A percentile compares a stretch with the other conserved stretches of the same genome.
phyloP scores from a whole-genome alignment of 2,113 vertebrate species.

The Chaenocephalus aceratus region DNA sequence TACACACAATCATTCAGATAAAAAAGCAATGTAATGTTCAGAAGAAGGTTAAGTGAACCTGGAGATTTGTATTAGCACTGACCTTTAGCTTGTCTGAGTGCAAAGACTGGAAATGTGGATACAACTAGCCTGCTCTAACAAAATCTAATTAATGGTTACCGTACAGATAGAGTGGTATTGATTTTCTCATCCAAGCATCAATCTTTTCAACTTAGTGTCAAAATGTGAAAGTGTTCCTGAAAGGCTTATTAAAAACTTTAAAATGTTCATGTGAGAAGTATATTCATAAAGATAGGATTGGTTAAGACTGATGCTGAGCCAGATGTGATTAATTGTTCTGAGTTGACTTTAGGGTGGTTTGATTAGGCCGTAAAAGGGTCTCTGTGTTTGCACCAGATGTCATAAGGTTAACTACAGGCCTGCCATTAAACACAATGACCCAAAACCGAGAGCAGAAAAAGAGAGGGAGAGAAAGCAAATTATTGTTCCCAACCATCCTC shows the following conservation, averaged over 20 bases:
- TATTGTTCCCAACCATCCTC: constrained; percentile 57
- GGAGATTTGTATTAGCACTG: background rate
- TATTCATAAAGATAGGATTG: background rate
- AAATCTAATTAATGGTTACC: background rate
- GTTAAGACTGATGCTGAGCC: constrained; percentile 1
- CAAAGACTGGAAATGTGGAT: background rate
- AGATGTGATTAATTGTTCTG: constrained; percentile 52
- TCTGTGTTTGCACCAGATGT: constrained; percentile 75
- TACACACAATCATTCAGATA: constrained; percentile 34
- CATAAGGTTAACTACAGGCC: constrained; percentile 73
- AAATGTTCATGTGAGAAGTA: constrained; percentile 2
- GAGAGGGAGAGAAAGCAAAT: constrained; percentile 29
- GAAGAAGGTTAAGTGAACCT: background rate
- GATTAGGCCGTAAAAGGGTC: constrained; percentile 63
- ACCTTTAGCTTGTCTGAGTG: background rate
- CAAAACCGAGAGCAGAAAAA: constrained; percentile 25
- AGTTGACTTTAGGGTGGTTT: constrained; percentile 63
- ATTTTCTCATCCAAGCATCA: background rate
- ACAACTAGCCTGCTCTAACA: background rate
- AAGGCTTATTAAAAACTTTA: background rate
- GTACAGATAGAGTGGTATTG: background rate
- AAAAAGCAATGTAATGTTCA: background rate
- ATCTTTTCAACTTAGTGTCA: background rate
- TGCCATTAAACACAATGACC: constrained; percentile 63
- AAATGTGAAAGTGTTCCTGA: background rate